Conservation (phyloP, 2,797 vertebrate species). For the Kryptolebias ocellatus region DNA sequence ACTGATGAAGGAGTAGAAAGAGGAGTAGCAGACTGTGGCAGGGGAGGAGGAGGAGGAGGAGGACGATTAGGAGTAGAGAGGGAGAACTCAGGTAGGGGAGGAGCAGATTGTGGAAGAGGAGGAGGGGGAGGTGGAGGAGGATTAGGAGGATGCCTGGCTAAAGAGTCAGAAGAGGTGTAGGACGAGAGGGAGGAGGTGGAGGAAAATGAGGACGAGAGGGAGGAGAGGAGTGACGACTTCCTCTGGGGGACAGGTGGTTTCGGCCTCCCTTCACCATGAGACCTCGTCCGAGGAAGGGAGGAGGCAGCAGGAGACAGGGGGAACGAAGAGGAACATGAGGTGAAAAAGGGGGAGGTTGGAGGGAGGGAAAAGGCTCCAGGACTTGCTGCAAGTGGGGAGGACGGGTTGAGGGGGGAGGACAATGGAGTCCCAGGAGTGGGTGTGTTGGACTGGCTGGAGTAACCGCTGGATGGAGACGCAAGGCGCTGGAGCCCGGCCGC, state of each 20-base stretch:
- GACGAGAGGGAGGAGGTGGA: slow-evolving; percentile 86
- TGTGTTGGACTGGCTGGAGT: slow-evolving; percentile 93
- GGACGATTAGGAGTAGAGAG: background rate
- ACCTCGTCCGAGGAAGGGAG: slow-evolving; percentile 68
- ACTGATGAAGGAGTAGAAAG: background rate
- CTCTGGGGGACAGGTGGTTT: slow-evolving; percentile 93
- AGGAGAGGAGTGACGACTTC: slow-evolving; percentile 89
- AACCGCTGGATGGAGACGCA: slow-evolving; percentile 91
- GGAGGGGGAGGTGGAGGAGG: slow-evolving; percentile 34
- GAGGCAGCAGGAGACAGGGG: slow-evolving; percentile 22
- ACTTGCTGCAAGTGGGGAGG: slow-evolving; percentile 61
- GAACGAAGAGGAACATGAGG: slow-evolving; percentile 80
- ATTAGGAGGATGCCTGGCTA: slow-evolving; percentile 62
- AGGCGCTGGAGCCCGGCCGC: slow-evolving; percentile 81
- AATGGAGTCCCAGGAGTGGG: slow-evolving; percentile 87
- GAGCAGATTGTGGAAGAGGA: slow-evolving; percentile 15
- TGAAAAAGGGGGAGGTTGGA: slow-evolving; percentile 82
- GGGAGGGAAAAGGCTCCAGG: slow-evolving; percentile 58
- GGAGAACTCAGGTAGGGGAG: background rate
- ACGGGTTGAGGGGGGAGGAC: slow-evolving; percentile 76
- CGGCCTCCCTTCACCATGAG: slow-evolving; percentile 57
- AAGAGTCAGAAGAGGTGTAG: slow-evolving; percentile 82
- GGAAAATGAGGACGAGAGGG: slow-evolving; percentile 86
- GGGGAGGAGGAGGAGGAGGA: background rate
- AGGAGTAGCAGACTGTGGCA: background rate